A percentile compares a stretch with the other conserved stretches of the same genome.
phyloP scores from a whole-genome alignment of 2,888 invertebrate species.

The Drepana falcataria region DNA sequence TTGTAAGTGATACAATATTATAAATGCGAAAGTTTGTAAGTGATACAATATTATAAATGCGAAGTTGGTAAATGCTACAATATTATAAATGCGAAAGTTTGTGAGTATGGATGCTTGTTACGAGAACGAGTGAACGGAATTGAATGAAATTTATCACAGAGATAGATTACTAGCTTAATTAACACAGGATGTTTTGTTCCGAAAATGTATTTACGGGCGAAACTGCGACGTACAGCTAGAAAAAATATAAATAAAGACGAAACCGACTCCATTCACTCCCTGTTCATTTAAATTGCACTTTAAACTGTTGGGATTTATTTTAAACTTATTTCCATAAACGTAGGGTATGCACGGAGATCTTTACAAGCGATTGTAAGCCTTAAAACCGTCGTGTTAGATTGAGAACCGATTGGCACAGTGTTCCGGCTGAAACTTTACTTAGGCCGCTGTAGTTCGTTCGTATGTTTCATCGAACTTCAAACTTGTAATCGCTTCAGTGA shows the following conservation, averaged over 20 bases:
- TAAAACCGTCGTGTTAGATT: conserved; percentile 7
- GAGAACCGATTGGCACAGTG: not conserved
- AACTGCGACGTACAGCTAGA: no score
- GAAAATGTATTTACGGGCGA: no score
- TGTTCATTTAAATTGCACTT: conserved; percentile 52
- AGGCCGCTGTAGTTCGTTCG: not conserved
- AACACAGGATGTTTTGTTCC: no score
- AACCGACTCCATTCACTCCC: conserved; percentile 25
- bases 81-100: no score
- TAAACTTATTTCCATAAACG: conserved; percentile 65
- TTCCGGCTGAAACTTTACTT: not conserved
- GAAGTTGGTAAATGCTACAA: no score
- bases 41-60: no score
- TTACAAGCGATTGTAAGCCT: conserved; percentile 25
- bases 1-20: no score
- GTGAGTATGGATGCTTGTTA: no score
- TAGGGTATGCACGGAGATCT: conserved; percentile 12
- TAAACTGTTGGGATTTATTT: conserved; percentile 62
- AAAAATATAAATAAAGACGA: not conserved
- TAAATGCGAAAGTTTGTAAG: no score
- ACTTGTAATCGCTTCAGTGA: not conserved
- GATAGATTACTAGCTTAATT: no score
- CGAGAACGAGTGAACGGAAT: no score
- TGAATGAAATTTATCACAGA: no score
- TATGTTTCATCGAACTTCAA: not conserved